Evolutionary conservation across 2,888 invertebrate species (phyloP).

Genomic region (Carabus problematicus): DNA sequence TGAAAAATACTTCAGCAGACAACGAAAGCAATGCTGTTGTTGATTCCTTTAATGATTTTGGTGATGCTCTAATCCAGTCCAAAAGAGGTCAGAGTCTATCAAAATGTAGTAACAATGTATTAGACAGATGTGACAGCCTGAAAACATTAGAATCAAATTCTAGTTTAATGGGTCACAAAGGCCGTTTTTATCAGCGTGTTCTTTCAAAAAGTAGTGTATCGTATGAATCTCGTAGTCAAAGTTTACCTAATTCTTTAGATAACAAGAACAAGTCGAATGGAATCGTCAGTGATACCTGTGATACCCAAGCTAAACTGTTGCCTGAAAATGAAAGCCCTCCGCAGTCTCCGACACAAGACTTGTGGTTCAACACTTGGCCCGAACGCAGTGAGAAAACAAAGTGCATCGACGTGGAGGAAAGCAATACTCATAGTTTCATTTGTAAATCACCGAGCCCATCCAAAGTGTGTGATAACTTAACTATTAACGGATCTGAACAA

Average conservation of each 20-base stretch:
- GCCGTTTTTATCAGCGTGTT: constrained; percentile 49
- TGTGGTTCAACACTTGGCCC: constrained; percentile 64
- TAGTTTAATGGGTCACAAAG: constrained; percentile 50
- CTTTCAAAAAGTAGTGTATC: constrained; percentile 48
- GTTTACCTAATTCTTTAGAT: constrained; percentile 57
- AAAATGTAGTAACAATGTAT: constrained; percentile 36
- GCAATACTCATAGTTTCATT: constrained; percentile 44
- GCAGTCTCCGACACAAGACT: constrained; percentile 49
- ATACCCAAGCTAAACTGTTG: constrained; percentile 50
- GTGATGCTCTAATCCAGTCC: constrained; percentile 47
- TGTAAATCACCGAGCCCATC: constrained; percentile 49
- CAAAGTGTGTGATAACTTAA: constrained; percentile 49
- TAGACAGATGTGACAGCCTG: constrained; percentile 42
- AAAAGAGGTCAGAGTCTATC: constrained; percentile 47
- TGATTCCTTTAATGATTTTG: constrained; percentile 44
- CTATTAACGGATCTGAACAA: constrained; percentile 38
- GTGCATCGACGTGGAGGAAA: constrained; percentile 48
- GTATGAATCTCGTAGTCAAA: constrained; percentile 55
- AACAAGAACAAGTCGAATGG: constrained; percentile 50
- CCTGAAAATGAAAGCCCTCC: constrained; percentile 48
- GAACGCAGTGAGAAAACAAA: constrained; percentile 59
- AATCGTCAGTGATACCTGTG: constrained; percentile 49
- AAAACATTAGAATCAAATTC: constrained; percentile 48
- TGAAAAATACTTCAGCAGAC: constrained; percentile 49
- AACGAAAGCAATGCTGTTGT: constrained; percentile 46